Conservation (phyloP, 2,888 invertebrate genomes). For the Aphrophora alni region DNA sequence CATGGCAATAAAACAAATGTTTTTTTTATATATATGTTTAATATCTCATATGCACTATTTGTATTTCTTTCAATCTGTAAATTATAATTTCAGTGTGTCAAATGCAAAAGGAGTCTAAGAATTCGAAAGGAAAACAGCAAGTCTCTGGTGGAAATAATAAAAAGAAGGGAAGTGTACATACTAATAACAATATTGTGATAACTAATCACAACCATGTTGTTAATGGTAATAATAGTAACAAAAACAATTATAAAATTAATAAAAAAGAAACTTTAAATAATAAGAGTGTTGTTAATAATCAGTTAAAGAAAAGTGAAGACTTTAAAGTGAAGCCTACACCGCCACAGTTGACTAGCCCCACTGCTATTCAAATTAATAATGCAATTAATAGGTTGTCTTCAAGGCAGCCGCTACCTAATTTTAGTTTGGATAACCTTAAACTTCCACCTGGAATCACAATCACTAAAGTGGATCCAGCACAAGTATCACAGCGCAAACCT, state of each 20-base stretch:
- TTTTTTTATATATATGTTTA: no score
- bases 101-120: slow-evolving; percentile 40
- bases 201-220: slow-evolving; percentile 35
- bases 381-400: slow-evolving; percentile 50
- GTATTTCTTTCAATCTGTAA: no score
- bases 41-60: no score
- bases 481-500: slow-evolving; percentile 53
- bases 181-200: slow-evolving; percentile 37
- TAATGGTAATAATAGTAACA: slow-evolving; percentile 10
- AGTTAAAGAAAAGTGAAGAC: slow-evolving; percentile 25
- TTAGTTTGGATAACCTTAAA: slow-evolving; percentile 64
- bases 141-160: slow-evolving; percentile 34
- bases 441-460: slow-evolving; percentile 80
- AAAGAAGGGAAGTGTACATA: not conserved
- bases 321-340: slow-evolving; percentile 26
- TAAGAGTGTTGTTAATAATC: slow-evolving; percentile 26
- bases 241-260: slow-evolving; percentile 31
- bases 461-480: slow-evolving; percentile 60
- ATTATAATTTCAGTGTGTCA: slow-evolving; percentile 47
- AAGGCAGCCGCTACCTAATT: slow-evolving; percentile 43
- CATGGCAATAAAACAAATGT: no score
- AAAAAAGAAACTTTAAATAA: slow-evolving; percentile 25
- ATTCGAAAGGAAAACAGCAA: slow-evolving; percentile 35
- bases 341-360: slow-evolving; percentile 48
- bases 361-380: slow-evolving; percentile 52